A percentile compares a stretch with the other conserved stretches of the same genome.
phyloP scores from a whole-genome alignment of 2,888 invertebrate species.

The Parelbella ahira region DNA sequence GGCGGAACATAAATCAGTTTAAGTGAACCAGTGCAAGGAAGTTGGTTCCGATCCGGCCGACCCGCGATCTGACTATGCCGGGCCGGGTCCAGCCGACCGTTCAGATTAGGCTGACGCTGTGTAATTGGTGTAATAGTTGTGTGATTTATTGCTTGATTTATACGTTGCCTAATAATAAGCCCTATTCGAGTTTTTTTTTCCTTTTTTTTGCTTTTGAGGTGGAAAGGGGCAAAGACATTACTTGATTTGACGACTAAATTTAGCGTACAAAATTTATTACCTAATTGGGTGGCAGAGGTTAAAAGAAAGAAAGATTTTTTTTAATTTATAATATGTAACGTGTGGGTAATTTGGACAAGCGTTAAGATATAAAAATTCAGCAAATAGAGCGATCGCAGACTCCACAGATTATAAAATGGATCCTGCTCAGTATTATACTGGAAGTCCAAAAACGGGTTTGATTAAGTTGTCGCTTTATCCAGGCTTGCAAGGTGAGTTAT shows the following conservation, averaged over 20 bases:
- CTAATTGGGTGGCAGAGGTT: no score
- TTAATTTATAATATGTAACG: no score
- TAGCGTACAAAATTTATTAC: constrained; percentile 8
- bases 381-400: no score
- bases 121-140: constrained; percentile 75
- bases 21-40: constrained; percentile 58
- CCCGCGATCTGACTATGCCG: constrained; percentile 30
- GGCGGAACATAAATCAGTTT: constrained; percentile 70
- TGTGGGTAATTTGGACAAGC: no score
- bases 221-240: not conserved
- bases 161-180: constrained; percentile 34
- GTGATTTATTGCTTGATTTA: constrained; percentile 58
- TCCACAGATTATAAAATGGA: no score
- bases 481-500: no score
- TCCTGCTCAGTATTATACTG: no score
- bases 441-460: no score
- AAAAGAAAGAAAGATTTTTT: no score
- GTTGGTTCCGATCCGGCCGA: no score
- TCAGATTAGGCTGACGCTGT: constrained; percentile 65
- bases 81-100: constrained; percentile 37
- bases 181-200: constrained; percentile 28
- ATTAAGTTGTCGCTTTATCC: no score
- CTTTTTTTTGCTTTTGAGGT: constrained; percentile 1
- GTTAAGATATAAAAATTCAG: no score
- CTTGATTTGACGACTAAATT: constrained; percentile 12